Conservation (phyloP, 2,888 invertebrate species). For the Crepidodera aurea region DNA sequence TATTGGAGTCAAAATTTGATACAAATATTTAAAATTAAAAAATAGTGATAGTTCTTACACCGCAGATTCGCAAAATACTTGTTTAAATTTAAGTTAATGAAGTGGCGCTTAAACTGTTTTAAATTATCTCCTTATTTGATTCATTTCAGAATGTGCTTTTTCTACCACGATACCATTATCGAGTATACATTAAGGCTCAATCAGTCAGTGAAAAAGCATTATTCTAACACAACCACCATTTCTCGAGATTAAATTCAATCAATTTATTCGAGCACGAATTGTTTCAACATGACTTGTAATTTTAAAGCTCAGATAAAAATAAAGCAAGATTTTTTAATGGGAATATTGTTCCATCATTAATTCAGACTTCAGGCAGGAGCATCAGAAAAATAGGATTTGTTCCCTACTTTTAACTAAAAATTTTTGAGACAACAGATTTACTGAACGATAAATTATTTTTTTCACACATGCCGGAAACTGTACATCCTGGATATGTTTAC, state of each 20-base stretch:
- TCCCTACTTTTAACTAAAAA: neutral
- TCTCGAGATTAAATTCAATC: conserved; percentile 30
- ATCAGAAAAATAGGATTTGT: neutral
- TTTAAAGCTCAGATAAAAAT: conserved; percentile 33
- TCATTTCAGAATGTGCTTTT: neutral
- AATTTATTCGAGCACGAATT: conserved; percentile 26
- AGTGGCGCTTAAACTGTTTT: no score
- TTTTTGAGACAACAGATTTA: no score
- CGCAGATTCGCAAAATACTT: no score
- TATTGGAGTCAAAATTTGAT: no score
- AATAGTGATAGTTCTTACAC: no score
- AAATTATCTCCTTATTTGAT: neutral
- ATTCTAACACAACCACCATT: conserved; percentile 31
- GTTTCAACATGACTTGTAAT: conserved; percentile 36
- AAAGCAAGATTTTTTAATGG: conserved; percentile 33
- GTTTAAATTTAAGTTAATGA: no score
- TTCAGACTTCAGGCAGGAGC: conserved; percentile 14
- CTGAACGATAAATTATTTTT: no score
- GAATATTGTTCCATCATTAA: conserved; percentile 33
- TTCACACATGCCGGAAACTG: no score
- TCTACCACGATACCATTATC: neutral
- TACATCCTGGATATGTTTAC: no score
- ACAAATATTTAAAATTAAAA: no score
- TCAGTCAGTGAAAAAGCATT: conserved; percentile 29
- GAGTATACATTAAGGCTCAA: conserved; percentile 7